These are phyloP conservation scores for Lottia scabra DNA, from an alignment of 2,888 invertebrate genomes.

Conservation along the genomic window DNA sequence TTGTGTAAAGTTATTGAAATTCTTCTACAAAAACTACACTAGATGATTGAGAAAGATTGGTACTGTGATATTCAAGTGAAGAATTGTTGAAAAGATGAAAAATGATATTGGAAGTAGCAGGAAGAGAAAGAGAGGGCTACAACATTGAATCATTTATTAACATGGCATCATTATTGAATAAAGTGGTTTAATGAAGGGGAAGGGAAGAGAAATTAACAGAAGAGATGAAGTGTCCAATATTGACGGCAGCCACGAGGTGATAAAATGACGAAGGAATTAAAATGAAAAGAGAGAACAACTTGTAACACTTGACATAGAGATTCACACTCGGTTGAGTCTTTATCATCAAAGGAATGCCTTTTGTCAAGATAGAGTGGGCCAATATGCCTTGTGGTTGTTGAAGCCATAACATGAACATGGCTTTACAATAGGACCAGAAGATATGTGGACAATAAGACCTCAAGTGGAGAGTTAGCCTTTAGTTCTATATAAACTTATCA, in stretches of 20 bases:
- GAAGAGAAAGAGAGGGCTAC: too few relatives aligned
- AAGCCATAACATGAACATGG: not conserved
- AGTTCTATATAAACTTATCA: not conserved
- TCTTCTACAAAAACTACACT: too few relatives aligned
- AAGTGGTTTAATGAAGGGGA: not conserved
- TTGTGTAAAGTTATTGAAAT: too few relatives aligned
- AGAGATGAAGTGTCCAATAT: not conserved
- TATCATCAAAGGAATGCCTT: constrained; percentile 3
- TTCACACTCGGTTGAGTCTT: not conserved
- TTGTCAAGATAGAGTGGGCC: not conserved
- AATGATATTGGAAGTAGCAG: too few relatives aligned
- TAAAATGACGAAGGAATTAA: not conserved
- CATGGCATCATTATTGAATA: not conserved
- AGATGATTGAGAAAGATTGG: too few relatives aligned
- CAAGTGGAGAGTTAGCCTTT: not conserved
- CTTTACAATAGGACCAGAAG: not conserved
- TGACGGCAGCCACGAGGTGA: not conserved
- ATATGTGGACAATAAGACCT: not conserved
- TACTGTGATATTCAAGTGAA: too few relatives aligned
- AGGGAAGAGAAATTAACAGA: not conserved
- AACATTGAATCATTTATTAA: too few relatives aligned
- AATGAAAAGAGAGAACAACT: not conserved
- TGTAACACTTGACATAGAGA: constrained; percentile 5
- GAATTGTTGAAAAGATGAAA: too few relatives aligned
- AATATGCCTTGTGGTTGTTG: not conserved